Percentiles rank a stretch among this genome's conserved stretches.
Evolutionary conservation across 2,888 invertebrate genomes (phyloP).

Genomic region (Catocala nupta): DNA sequence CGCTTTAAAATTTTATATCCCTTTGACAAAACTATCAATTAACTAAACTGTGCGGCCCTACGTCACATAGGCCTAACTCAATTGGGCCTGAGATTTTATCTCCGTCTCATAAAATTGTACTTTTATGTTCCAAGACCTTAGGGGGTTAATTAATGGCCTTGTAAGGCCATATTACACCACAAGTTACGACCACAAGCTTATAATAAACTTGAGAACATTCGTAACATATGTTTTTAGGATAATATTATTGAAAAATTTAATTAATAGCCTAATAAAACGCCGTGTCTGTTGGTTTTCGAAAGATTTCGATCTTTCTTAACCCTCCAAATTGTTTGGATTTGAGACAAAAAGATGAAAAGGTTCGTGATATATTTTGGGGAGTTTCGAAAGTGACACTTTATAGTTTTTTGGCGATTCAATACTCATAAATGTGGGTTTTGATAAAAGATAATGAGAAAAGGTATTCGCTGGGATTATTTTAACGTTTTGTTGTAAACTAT

Average conservation of each 20-base stretch:
- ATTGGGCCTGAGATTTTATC: constrained; percentile 67
- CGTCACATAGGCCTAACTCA: constrained; percentile 60
- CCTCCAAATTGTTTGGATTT: constrained; percentile 14
- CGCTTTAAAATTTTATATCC: constrained; percentile 30
- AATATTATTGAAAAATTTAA: constrained; percentile 74
- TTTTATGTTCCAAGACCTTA: constrained; percentile 65
- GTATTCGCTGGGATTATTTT: background rate
- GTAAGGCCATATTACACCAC: constrained; percentile 71
- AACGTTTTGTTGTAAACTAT: background rate
- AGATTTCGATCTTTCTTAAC: constrained; percentile 41
- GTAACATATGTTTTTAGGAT: constrained; percentile 76
- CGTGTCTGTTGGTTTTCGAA: constrained; percentile 50
- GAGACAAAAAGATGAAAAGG: constrained; percentile 22
- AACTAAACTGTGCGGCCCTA: constrained; percentile 26
- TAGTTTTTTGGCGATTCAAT: constrained; percentile 28
- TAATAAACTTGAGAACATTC: constrained; percentile 74
- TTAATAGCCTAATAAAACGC: constrained; percentile 69
- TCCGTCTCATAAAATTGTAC: constrained; percentile 68
- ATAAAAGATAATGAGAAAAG: constrained; percentile 1
- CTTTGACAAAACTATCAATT: constrained; percentile 51
- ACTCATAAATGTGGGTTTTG: constrained; percentile 1
- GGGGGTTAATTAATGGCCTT: constrained; percentile 81
- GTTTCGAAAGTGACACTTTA: constrained; percentile 31
- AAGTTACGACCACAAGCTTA: constrained; percentile 65
- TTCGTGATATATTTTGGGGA: constrained; percentile 25